Conservation (phyloP, 2,888 invertebrate species). For the Cheiracanthium punctorium region DNA sequence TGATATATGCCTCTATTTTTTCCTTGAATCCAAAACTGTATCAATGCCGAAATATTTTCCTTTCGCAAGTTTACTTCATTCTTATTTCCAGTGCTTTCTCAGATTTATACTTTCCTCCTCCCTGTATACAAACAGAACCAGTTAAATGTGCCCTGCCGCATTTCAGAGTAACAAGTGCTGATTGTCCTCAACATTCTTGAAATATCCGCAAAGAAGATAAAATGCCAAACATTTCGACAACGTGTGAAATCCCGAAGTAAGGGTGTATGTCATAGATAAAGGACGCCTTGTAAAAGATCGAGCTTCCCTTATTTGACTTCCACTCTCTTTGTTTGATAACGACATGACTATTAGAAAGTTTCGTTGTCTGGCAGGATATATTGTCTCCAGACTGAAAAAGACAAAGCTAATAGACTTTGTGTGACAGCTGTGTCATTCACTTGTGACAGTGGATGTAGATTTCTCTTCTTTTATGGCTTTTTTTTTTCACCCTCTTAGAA, state of each 20-base stretch:
- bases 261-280: neutral
- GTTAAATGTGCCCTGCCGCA: too few species aligned
- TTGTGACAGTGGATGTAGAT: neutral
- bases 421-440: conserved; percentile 38
- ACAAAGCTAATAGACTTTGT: conserved; percentile 39
- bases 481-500: too few species aligned
- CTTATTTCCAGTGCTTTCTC: too few species aligned
- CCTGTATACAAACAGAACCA: too few species aligned
- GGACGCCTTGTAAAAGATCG: neutral
- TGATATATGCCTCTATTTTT: too few species aligned
- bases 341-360: neutral
- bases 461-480: neutral
- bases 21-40: too few species aligned
- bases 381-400: neutral
- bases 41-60: too few species aligned
- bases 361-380: neutral
- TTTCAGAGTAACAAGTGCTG: too few species aligned
- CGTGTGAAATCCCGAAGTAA: neutral
- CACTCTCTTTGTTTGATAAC: neutral
- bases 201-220: neutral
- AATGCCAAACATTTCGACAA: neutral
- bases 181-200: too few species aligned
- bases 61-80: too few species aligned
- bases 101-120: too few species aligned
- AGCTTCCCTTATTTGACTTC: neutral